Percentiles rank a stretch among this genome's conserved stretches.
Evolutionary conservation across 1,140 invertebrate genomes (phyloP).

Genomic region (Cotesia vestalis): DNA sequence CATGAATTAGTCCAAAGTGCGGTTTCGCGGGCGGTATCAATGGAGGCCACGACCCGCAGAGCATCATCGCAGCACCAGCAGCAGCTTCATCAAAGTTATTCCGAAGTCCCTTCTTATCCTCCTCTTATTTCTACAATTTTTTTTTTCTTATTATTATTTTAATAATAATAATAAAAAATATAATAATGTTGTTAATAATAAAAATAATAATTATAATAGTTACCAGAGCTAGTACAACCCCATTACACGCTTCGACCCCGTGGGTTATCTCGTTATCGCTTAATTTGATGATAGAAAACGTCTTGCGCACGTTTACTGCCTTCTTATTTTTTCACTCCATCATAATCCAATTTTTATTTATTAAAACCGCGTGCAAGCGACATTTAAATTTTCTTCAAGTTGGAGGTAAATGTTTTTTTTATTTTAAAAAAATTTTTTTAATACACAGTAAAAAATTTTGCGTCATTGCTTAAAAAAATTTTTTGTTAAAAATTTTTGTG

Average conservation of each 20-base stretch:
- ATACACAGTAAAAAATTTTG: too few relatives aligned
- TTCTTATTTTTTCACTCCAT: not conserved
- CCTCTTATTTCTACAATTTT: not conserved
- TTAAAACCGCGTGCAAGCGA: not conserved
- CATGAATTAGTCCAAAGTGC: constrained; percentile 64
- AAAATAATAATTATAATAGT: too few relatives aligned
- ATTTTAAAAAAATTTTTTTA: too few relatives aligned
- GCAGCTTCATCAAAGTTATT: constrained; percentile 17
- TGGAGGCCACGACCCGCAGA: constrained; percentile 57
- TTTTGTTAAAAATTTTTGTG: too few relatives aligned
- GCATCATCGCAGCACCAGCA: constrained; percentile 17
- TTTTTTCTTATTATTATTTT: too few relatives aligned
- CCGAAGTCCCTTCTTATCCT: not conserved
- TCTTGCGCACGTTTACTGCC: constrained; percentile 12
- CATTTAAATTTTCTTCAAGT: too few relatives aligned
- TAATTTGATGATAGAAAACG: constrained; percentile 30
- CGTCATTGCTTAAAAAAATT: too few relatives aligned
- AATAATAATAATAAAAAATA: too few relatives aligned
- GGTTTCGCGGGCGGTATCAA: constrained; percentile 48
- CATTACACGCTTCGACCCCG: constrained; percentile 21
- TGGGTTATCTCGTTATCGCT: constrained; percentile 29
- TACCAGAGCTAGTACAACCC: constrained; percentile 16
- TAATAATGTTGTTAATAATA: not conserved
- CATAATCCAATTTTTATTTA: not conserved
- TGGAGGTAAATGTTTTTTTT: too few relatives aligned